phyloP scores from a whole-genome alignment of 1,140 invertebrate species.

The Brachionus manjavacas region DNA sequence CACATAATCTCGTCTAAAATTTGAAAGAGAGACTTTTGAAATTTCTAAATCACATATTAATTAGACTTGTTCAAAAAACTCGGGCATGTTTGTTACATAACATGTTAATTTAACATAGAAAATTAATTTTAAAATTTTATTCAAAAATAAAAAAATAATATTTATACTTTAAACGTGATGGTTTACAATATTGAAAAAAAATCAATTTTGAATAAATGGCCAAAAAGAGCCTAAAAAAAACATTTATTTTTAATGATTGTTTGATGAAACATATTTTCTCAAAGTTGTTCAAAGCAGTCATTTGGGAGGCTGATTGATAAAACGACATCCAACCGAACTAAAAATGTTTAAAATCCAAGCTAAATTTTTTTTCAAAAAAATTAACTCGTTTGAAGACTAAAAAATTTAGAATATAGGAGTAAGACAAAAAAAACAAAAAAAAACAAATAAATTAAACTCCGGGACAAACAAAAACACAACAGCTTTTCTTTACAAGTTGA shows the following conservation, averaged over 20 bases:
- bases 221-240: neutral
- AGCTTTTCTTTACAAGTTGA: neutral
- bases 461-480: neutral
- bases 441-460: neutral
- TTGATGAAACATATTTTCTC: no score
- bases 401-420: neutral
- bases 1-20: no score
- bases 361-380: neutral
- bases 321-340: neutral
- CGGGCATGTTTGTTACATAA: no score
- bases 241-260: neutral
- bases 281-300: neutral
- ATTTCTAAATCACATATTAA: no score
- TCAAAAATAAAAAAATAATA: neutral
- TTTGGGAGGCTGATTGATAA: neutral
- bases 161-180: neutral
- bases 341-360: neutral
- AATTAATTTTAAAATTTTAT: neutral
- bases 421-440: neutral
- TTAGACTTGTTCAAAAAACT: no score
- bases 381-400: neutral
- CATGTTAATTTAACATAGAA: no score
- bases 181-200: neutral
- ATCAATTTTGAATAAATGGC: neutral
- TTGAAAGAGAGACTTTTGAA: no score